These are phyloP conservation scores for Ptyas mucosa DNA, from an alignment of 2,113 vertebrate genomes.

Conservation along the genomic window DNA sequence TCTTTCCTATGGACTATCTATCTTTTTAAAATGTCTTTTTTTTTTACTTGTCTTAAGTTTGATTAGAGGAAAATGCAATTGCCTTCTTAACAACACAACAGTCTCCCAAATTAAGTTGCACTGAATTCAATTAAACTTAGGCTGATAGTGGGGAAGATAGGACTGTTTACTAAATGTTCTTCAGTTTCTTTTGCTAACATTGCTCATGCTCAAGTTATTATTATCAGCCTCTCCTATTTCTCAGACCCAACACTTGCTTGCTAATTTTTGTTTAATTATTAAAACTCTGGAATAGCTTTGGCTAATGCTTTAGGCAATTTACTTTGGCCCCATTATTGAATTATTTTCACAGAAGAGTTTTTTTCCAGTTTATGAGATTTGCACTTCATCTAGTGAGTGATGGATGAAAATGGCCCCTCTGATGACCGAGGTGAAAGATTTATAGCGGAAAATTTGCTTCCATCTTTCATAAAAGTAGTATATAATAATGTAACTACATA, in stretches of 20 bases:
- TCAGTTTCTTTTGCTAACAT: background rate
- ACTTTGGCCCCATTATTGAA: background rate
- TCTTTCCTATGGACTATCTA: background rate
- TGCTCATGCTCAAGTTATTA: background rate
- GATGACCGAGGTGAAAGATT: slow-evolving; percentile 3
- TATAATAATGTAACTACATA: background rate
- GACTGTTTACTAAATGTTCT: background rate
- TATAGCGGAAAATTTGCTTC: background rate
- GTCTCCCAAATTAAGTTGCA: background rate
- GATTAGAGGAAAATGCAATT: background rate
- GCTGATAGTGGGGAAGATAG: background rate
- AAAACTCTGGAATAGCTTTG: slow-evolving; percentile 35
- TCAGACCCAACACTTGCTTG: slow-evolving; percentile 11
- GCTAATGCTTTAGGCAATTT: slow-evolving; percentile 16
- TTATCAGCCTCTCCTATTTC: slow-evolving; percentile 30
- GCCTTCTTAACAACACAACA: background rate
- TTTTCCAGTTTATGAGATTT: slow-evolving; percentile 5
- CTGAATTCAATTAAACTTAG: background rate
- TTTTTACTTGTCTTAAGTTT: background rate
- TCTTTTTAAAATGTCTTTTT: background rate
- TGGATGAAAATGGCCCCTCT: background rate
- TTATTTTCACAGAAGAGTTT: slow-evolving; percentile 5
- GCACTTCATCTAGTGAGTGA: slow-evolving; percentile 10
- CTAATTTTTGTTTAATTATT: slow-evolving; percentile 38
- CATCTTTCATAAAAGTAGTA: background rate